These are phyloP conservation scores for Chrysolina haemoptera DNA, from an alignment of 2,888 invertebrate genomes.

Conservation along the genomic window DNA sequence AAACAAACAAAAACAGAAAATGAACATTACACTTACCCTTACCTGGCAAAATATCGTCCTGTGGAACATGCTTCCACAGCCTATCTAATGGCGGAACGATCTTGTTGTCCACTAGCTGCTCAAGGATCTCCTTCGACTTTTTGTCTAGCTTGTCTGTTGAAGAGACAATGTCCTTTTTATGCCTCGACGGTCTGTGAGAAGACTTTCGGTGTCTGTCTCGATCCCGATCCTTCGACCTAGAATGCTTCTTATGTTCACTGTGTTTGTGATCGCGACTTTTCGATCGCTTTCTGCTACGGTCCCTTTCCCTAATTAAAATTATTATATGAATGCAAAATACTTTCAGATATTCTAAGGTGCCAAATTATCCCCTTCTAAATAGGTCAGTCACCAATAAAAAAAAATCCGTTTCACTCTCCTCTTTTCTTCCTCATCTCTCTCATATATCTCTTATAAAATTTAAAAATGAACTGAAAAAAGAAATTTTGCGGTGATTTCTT, in stretches of 20 bases:
- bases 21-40: conserved; percentile 44
- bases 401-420: too few relatives aligned
- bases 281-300: conserved; percentile 62
- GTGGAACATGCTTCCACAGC: conserved; percentile 72
- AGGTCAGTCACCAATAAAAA: too few relatives aligned
- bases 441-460: too few relatives aligned
- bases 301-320: conserved; percentile 46
- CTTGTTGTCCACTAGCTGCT: conserved; percentile 68
- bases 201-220: conserved; percentile 62
- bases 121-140: conserved; percentile 68
- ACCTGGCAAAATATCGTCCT: conserved; percentile 67
- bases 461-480: too few relatives aligned
- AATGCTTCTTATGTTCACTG: conserved; percentile 49
- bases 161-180: conserved; percentile 62
- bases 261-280: conserved; percentile 61
- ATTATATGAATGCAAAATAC: neutral
- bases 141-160: conserved; percentile 67
- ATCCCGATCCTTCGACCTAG: conserved; percentile 54
- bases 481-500: too few relatives aligned
- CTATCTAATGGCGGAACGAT: conserved; percentile 71
- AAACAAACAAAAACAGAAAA: conserved; percentile 13
- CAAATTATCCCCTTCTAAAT: too few relatives aligned
- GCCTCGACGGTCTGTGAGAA: conserved; percentile 66
- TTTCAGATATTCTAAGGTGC: too few relatives aligned
- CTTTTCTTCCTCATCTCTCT: too few relatives aligned